Evolutionary conservation across 2,113 vertebrate species (phyloP), one percentile per base, ranked within the genome.

Genomic region (Tetrao urogallus): DNA sequence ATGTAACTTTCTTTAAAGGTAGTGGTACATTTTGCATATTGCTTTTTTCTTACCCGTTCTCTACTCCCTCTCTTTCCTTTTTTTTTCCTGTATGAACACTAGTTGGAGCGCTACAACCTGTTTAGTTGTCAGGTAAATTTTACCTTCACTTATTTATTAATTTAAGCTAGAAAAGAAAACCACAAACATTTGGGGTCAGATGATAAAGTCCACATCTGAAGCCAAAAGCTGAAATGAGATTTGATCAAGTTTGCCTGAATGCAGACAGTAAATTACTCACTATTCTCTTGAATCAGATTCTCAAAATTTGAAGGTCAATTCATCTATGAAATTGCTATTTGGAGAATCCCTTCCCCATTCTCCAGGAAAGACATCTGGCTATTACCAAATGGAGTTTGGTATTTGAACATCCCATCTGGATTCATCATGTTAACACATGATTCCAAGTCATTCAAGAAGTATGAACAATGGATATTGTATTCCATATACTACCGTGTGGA

Each of bases 381-480:
- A 85, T 81, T 52, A 82, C 78, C 95, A 78, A 96, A 94, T 76
- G 65, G 90, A 89, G 82, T 83, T 92, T 60, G 84, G 54, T 93
- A 83, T 90, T 92, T 95, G 89, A 97, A 94, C 81, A 69, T 86
- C 86, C 75, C 95, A 96, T 97, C 96, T 96, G 94, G 92, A 92
- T 95, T 92, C 85, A 97, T 92, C 91, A 80, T 91, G 91, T 90
- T 96, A 94, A 88, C 88, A 95, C 74, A 96, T 75, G 89, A 92
- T 85, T 94, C 86, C 89, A 95, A 94, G 94, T 91, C 76, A 90
- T 94, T 93, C 82, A 94, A 88, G 66, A 95, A 95, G 47, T 88
- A 93, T 86, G 94, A 96, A 96, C 92, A 97, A 95, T 92, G 77
- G 95, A 95, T 95, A 92, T 94, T 92, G 84, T 90, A 89, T 91